A percentile compares a stretch with the other conserved stretches of the same genome.
phyloP scores from a whole-genome alignment of 2,113 vertebrate species.

The Mus pahari region DNA sequence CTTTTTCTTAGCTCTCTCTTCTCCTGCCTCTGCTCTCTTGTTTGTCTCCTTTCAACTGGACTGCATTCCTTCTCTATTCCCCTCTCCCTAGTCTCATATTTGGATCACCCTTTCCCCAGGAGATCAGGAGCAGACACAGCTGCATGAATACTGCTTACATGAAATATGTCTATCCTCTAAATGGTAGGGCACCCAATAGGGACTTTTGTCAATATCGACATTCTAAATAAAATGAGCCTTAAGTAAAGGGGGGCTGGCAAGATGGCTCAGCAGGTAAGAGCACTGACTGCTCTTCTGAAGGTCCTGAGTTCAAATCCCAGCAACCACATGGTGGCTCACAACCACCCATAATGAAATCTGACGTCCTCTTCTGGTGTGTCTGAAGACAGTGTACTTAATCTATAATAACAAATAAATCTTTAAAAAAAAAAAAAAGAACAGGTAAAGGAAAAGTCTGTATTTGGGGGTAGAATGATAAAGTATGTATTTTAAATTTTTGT shows the following conservation, averaged over 20 bases:
- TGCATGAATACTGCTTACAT: not conserved
- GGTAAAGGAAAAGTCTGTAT: not conserved
- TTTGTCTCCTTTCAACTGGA: not conserved
- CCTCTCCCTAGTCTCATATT: not conserved
- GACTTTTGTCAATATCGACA: conserved; percentile 25
- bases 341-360: too few species aligned
- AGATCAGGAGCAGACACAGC: not conserved
- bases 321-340: too few species aligned
- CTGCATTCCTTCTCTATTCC: not conserved
- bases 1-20: not conserved
- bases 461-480: not conserved
- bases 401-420: too few species aligned
- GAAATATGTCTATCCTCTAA: not conserved
- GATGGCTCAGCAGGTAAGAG: too few species aligned
- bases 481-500: not conserved
- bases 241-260: too few species aligned
- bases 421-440: too few species aligned
- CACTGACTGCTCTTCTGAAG: too few species aligned
- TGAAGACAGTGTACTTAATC: too few species aligned
- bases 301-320: too few species aligned
- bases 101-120: not conserved
- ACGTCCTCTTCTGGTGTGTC: too few species aligned
- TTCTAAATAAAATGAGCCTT: not conserved
- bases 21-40: not conserved
- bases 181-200: not conserved